Evolutionary conservation across 2,888 invertebrate species (phyloP), one percentile per base, ranked within the genome.

Genomic region (Rhamnusium bicolor): DNA sequence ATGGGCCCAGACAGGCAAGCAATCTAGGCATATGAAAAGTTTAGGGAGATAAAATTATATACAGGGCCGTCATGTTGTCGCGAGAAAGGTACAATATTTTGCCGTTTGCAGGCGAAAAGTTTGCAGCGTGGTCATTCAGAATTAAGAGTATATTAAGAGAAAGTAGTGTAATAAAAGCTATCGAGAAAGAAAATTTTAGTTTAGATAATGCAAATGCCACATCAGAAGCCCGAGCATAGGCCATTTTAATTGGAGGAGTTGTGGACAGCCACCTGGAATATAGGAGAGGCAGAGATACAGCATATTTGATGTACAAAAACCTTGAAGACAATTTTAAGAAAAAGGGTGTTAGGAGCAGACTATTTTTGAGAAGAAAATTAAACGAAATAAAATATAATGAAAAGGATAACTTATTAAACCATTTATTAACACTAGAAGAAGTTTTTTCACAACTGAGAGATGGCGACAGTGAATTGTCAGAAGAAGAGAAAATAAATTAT

Each of bases 271-370:
- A 61, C 40, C 19, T 61, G 6, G 63, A 63, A 49, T 63, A 27
- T 63, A 5, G 46, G 49, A 63, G 49, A 21, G 16, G 4, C 8
- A 49, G 27, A 27, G 51, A 63, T 21, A 21, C 49, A 21, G 63
- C 63, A 49, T 63, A 47, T 24, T 47, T 12, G 14, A 63, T 49
- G 63, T 63, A 21, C 16, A 49, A 16, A 14, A 63, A 46, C 49
- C 47, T 63, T n/a, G 63, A 63, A 27, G 21, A 40, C 4, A 63
- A 63, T 24, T 63, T 63, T 24, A 63, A 49, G 27, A 63, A 63
- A 27, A 49, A 63, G 10, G 61, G 61, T 10, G 46, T 46, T 10
- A n/a, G 61, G n/a, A 46, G 46, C 14, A 24, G 47, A 6, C 18
- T 61, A 21, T 61, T 61, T 47, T 18, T 60, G 18, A n/a, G n/a